A percentile compares a stretch with the other conserved stretches of the same genome.
These are phyloP conservation scores for Pseudeuparius sepicola DNA, from an alignment of 2,888 invertebrate species.

Conservation along the genomic window DNA sequence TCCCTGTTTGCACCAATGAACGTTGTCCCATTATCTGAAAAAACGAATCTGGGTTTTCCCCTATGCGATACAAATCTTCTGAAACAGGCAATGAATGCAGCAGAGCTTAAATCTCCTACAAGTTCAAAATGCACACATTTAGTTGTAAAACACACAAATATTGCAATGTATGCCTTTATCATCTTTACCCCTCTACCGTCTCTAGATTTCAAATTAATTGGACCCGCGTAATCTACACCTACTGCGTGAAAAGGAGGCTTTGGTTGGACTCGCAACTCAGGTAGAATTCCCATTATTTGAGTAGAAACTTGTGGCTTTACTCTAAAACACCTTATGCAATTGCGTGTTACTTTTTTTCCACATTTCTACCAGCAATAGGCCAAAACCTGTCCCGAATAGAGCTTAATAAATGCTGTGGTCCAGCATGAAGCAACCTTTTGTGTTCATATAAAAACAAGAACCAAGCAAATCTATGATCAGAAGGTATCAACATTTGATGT, in stretches of 20 bases:
- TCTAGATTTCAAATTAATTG: neutral
- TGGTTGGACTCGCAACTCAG: neutral
- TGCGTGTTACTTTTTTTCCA: neutral
- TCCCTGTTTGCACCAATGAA: constrained; percentile 9
- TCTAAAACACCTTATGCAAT: neutral
- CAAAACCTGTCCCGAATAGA: neutral
- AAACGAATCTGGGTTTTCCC: constrained; percentile 4
- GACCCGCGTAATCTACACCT: neutral
- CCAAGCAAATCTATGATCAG: neutral
- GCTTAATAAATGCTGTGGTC: neutral
- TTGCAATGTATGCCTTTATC: neutral
- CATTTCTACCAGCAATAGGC: neutral
- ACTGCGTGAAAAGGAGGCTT: neutral
- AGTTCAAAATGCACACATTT: neutral
- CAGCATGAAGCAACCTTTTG: neutral
- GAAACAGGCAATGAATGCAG: neutral
- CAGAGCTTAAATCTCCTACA: neutral
- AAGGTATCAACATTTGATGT: neutral
- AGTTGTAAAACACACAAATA: neutral
- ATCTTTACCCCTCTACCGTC: neutral
- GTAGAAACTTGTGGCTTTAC: neutral
- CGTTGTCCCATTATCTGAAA: constrained; percentile 11
- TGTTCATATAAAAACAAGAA: neutral
- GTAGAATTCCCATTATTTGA: neutral
- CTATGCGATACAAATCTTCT: constrained; percentile 3